Conservation (phyloP, 2,888 invertebrate species). For the Priocnemis perturbator region DNA sequence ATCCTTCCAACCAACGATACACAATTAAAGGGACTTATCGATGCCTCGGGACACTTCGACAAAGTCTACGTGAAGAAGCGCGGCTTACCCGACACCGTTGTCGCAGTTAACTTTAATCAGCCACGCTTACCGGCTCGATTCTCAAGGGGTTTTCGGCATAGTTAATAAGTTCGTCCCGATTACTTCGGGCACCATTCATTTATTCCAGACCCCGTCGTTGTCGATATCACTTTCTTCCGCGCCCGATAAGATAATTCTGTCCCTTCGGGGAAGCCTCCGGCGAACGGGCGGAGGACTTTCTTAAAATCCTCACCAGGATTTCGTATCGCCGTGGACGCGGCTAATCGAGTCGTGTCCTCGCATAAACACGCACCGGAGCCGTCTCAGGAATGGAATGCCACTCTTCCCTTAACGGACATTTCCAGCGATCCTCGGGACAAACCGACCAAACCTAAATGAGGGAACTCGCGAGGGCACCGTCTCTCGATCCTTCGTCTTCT, state of each 20-base stretch:
- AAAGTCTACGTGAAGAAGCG: no score
- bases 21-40: no score
- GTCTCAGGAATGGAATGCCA: slow-evolving; percentile 46
- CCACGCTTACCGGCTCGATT: no score
- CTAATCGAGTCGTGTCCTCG: slow-evolving; percentile 35
- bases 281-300: background rate
- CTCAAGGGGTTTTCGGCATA: no score
- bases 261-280: background rate
- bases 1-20: no score
- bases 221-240: background rate
- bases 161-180: no score
- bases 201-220: no score
- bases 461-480: slow-evolving; percentile 21
- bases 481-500: no score
- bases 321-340: slow-evolving; percentile 16
- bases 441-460: slow-evolving; percentile 31
- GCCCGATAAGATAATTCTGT: background rate
- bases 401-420: slow-evolving; percentile 52
- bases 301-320: slow-evolving; percentile 16
- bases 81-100: no score
- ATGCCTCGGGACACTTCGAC: no score
- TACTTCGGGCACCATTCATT: no score
- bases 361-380: slow-evolving; percentile 19
- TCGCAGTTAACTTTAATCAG: no score
- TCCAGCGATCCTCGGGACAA: slow-evolving; percentile 42